These are phyloP conservation scores for Bucorvus abyssinicus DNA, from an alignment of 2,797 vertebrate genomes.

Conservation along the genomic window DNA sequence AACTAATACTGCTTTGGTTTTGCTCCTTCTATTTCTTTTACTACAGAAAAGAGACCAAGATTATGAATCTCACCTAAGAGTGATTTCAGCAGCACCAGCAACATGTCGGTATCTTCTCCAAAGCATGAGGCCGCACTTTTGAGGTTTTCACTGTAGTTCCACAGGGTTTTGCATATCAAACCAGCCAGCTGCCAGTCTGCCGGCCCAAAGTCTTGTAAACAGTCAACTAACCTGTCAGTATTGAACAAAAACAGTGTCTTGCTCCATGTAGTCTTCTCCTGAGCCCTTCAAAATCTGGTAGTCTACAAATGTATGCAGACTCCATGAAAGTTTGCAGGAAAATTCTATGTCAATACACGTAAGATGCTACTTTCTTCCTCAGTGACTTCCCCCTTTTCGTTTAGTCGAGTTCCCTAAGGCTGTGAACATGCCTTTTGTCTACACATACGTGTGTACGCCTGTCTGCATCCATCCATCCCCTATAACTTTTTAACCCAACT, in stretches of 20 bases:
- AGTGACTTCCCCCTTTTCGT: neutral
- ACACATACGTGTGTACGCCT: rapidly evolving
- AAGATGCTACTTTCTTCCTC: neutral
- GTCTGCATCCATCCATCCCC: neutral
- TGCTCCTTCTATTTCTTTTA: neutral
- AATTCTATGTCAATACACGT: neutral
- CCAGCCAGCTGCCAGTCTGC: conserved; percentile 92
- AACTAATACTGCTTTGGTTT: neutral
- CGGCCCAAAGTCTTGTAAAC: conserved; percentile 88
- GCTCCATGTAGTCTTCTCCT: neutral
- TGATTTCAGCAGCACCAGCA: conserved; percentile 77
- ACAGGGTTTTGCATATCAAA: conserved; percentile 91
- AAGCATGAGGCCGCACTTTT: conserved; percentile 49
- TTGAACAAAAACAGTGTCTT: neutral
- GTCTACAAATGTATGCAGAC: neutral
- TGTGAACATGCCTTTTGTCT: neutral
- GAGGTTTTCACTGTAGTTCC: conserved; percentile 86
- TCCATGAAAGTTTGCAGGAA: neutral
- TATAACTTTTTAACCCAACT: neutral
- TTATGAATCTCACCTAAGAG: conserved; percentile 80
- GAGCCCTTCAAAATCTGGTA: neutral
- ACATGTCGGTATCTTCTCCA: conserved; percentile 63
- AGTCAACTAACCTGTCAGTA: conserved; percentile 85
- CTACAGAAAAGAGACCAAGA: neutral
- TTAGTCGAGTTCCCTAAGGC: neutral